These are phyloP conservation scores for Cloeon dipterum DNA, from an alignment of 2,888 invertebrate genomes.

Conservation along the genomic window DNA sequence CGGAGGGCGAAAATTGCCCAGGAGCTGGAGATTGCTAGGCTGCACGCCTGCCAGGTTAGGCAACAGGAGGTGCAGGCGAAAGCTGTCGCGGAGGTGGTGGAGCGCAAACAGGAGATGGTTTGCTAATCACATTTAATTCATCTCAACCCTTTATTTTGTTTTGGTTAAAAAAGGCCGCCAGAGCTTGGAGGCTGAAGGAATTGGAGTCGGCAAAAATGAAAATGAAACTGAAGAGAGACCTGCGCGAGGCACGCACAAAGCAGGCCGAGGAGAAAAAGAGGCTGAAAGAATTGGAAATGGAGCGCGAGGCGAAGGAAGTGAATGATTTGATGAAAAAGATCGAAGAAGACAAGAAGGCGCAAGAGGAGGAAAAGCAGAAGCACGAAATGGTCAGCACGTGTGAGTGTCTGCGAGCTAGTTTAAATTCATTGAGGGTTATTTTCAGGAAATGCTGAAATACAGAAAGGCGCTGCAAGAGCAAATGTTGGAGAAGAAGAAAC, in stretches of 20 bases:
- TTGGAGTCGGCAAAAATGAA: conserved; percentile 31
- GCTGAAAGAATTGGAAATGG: conserved; percentile 38
- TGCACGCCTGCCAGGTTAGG: conserved; percentile 26
- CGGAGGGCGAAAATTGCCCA: conserved; percentile 29
- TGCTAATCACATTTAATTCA: conserved; percentile 2
- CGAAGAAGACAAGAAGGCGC: conserved; percentile 17
- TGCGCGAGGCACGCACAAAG: conserved; percentile 27
- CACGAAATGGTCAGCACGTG: conserved; percentile 18
- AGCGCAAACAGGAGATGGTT: conserved; percentile 27
- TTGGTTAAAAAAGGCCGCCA: conserved; percentile 27
- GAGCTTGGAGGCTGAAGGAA: conserved; percentile 42
- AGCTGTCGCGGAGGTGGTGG: conserved; percentile 25
- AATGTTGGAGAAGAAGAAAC: background rate
- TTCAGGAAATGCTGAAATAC: background rate
- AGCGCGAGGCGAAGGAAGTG: conserved; percentile 35
- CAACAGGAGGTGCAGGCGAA: conserved; percentile 24
- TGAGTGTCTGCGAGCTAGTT: no score
- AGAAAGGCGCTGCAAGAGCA: background rate
- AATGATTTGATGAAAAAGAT: conserved; percentile 30
- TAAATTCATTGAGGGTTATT: no score
- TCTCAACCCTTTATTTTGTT: background rate
- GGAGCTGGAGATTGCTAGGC: conserved; percentile 31
- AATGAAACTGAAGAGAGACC: conserved; percentile 23
- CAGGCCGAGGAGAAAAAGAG: conserved; percentile 27
- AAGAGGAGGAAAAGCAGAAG: conserved; percentile 21